A percentile compares a stretch with the other conserved stretches of the same genome.
Conservation (phyloP, 2,888 invertebrate genomes). For the Hirtodrosophila trivittata region DNA sequence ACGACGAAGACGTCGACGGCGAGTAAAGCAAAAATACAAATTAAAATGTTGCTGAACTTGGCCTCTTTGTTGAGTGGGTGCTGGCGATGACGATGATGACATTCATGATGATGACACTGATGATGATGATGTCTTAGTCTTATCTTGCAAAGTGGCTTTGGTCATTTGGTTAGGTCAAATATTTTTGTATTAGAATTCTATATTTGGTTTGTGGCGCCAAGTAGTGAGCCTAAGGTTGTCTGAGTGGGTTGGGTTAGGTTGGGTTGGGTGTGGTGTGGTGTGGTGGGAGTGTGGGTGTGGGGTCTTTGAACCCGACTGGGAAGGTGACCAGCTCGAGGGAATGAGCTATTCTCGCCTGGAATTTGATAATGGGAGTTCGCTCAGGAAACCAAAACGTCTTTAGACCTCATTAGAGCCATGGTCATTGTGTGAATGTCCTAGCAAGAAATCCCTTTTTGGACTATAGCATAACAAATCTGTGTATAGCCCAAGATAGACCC, state of each 20-base stretch:
- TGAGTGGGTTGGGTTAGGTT: slow-evolving; percentile 16
- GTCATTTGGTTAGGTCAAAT: slow-evolving; percentile 60
- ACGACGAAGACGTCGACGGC: slow-evolving; percentile 11
- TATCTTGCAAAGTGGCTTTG: slow-evolving; percentile 56
- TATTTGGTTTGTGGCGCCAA: slow-evolving; percentile 65
- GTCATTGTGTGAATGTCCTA: slow-evolving; percentile 25
- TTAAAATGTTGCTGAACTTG: slow-evolving; percentile 74
- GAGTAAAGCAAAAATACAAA: slow-evolving; percentile 41
- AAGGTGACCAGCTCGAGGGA: slow-evolving; percentile 9
- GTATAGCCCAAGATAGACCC: slow-evolving; percentile 33
- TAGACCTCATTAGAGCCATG: slow-evolving; percentile 42
- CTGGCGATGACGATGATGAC: slow-evolving; percentile 6
- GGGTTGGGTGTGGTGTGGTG: no score
- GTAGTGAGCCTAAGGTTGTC: slow-evolving; percentile 19
- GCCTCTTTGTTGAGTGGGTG: slow-evolving; percentile 56
- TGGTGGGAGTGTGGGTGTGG: slow-evolving; percentile 4
- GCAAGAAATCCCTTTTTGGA: slow-evolving; percentile 34
- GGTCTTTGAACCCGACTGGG: slow-evolving; percentile 29
- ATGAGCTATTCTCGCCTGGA: background rate
- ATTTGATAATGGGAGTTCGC: no score
- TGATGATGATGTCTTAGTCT: slow-evolving; percentile 17
- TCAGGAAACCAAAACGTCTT: background rate
- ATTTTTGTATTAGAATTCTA: slow-evolving; percentile 39
- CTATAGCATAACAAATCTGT: slow-evolving; percentile 44
- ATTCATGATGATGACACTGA: slow-evolving; percentile 2